Conservation (phyloP, 2,888 invertebrate species). For the Argyresthia goedartella region DNA sequence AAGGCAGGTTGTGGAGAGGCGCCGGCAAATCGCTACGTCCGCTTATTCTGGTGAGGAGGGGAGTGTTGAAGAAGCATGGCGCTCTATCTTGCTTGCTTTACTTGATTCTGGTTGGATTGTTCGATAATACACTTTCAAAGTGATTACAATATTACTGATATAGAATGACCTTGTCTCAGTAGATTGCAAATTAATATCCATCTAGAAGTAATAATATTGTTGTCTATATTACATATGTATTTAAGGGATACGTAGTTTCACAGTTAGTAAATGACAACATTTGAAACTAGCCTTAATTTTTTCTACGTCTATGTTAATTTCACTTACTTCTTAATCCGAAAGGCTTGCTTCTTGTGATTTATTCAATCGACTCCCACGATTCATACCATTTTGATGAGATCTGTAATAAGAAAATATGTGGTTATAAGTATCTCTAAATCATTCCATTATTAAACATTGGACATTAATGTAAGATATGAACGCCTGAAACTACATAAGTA, state of each 20-base stretch:
- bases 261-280: too few relatives aligned
- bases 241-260: too few relatives aligned
- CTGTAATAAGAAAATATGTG: slow-evolving; percentile 31
- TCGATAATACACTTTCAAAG: background rate
- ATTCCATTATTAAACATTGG: too few relatives aligned
- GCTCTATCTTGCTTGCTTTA: slow-evolving; percentile 8
- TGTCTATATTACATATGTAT: too few relatives aligned
- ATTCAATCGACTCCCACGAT: slow-evolving; percentile 19
- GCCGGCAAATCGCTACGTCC: slow-evolving; percentile 34
- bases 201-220: too few relatives aligned
- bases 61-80: slow-evolving; percentile 43
- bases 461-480: too few relatives aligned
- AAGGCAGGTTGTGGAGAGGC: slow-evolving; percentile 21
- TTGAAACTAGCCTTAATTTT: too few relatives aligned
- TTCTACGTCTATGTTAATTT: too few relatives aligned
- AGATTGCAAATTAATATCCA: too few relatives aligned
- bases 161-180: too few relatives aligned
- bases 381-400: slow-evolving; percentile 57
- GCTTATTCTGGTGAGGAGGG: slow-evolving; percentile 47
- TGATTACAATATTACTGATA: background rate
- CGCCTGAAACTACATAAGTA: too few relatives aligned
- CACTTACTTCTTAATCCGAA: too few relatives aligned
- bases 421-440: background rate
- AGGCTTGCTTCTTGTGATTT: slow-evolving; percentile 21
- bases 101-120: background rate